phyloP scores from a whole-genome alignment of 2,888 invertebrate species.

The Galerucella pusilla region DNA sequence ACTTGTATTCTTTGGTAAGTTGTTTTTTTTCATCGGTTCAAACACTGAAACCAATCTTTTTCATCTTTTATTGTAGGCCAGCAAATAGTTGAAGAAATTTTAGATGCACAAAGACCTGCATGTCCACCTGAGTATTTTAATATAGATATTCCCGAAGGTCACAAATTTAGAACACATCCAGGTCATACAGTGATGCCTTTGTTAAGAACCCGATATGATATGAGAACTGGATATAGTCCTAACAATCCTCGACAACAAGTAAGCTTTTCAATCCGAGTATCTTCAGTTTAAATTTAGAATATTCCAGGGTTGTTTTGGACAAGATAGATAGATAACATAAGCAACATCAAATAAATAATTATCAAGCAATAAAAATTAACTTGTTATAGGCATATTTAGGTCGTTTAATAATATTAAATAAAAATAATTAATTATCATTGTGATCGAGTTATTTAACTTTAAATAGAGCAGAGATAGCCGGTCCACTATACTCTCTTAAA shows the following conservation, averaged over 20 bases:
- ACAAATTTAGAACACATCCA: constrained; percentile 58
- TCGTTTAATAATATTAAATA: too few relatives aligned
- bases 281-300: too few relatives aligned
- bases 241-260: constrained; percentile 73
- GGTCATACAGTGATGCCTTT: constrained; percentile 67
- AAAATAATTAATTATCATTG: too few relatives aligned
- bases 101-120: constrained; percentile 71
- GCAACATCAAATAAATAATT: too few relatives aligned
- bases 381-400: too few relatives aligned
- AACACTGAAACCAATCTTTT: background rate
- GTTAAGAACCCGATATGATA: constrained; percentile 68
- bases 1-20: constrained; percentile 70
- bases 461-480: too few relatives aligned
- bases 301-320: too few relatives aligned
- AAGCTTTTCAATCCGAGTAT: background rate
- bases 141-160: constrained; percentile 66
- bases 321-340: too few relatives aligned
- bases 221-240: constrained; percentile 68
- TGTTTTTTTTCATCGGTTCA: background rate
- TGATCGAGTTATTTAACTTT: too few relatives aligned
- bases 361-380: too few relatives aligned
- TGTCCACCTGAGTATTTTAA: constrained; percentile 73
- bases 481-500: too few relatives aligned
- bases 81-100: constrained; percentile 72
- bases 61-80: constrained; percentile 64